These are phyloP conservation scores for Aeoliscus strigatus DNA, from an alignment of 2,797 vertebrate species.

Conservation along the genomic window DNA sequence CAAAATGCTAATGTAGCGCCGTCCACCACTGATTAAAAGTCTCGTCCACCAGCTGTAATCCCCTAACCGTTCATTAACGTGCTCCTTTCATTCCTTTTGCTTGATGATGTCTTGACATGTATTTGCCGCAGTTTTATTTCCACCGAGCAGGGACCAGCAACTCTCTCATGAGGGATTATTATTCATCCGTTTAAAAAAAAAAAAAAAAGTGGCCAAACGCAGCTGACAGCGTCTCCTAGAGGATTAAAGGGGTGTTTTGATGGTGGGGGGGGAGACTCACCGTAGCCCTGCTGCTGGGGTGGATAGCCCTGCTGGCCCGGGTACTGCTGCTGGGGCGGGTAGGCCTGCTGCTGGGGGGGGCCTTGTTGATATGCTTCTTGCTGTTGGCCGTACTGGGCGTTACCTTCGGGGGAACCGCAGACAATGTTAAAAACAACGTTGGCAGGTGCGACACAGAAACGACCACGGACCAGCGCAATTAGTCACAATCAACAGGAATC, in stretches of 20 bases:
- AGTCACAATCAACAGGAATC: too few species aligned
- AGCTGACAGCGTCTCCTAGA: conserved; percentile 47
- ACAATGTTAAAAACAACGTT: conserved; percentile 24
- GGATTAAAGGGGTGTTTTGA: conserved; percentile 15
- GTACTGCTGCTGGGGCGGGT: conserved; percentile 88
- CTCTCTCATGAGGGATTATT: conserved; percentile 20
- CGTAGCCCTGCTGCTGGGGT: conserved; percentile 93
- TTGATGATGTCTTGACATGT: conserved; percentile 36
- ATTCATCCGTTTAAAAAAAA: not conserved
- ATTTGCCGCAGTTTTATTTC: conserved; percentile 35
- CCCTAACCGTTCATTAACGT: conserved; percentile 40
- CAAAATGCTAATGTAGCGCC: conserved; percentile 40
- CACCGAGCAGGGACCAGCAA: conserved; percentile 16
- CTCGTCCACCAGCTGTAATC: conserved; percentile 35
- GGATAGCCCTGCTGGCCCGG: conserved; percentile 93
- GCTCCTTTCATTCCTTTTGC: conserved; percentile 31
- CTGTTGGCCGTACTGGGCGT: conserved; percentile 91
- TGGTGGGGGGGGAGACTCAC: conserved; percentile 67
- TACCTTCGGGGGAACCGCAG: conserved; percentile 78
- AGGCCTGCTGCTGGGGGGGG: conserved; percentile 92
- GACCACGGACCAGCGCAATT: too few species aligned
- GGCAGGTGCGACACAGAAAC: too few species aligned
- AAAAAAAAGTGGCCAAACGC: too few species aligned
- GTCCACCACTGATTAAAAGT: conserved; percentile 39
- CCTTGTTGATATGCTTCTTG: conserved; percentile 96